Percentiles rank a stretch among this genome's conserved stretches.
These are phyloP conservation scores for Sardina pilchardus DNA, from an alignment of 2,113 vertebrate species.

Conservation along the genomic window DNA sequence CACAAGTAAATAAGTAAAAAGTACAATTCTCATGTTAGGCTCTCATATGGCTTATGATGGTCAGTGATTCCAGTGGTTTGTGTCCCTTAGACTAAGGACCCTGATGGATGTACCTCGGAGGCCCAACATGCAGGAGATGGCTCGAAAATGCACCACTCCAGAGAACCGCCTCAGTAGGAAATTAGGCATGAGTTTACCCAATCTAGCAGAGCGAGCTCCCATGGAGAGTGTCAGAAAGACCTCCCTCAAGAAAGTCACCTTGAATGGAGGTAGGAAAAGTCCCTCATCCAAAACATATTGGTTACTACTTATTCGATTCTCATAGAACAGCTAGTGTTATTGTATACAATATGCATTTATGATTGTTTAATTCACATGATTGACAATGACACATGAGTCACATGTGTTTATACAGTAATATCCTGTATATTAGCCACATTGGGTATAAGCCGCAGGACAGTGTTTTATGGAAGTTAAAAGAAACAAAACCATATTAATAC, in stretches of 20 bases:
- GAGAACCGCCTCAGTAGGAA: constrained; percentile 67
- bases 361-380: neutral
- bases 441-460: too few relatives aligned
- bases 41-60: neutral
- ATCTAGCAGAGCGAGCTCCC: constrained; percentile 67
- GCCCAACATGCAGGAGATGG: constrained; percentile 76
- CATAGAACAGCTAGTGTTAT: neutral
- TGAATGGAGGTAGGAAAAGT: constrained; percentile 50
- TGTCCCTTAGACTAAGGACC: constrained; percentile 65
- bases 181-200: constrained; percentile 89
- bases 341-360: neutral
- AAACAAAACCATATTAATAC: too few relatives aligned
- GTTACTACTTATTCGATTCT: neutral
- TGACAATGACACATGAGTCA: neutral
- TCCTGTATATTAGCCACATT: too few relatives aligned
- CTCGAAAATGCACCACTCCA: constrained; percentile 57
- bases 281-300: neutral
- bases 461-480: too few relatives aligned
- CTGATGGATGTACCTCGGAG: constrained; percentile 73
- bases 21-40: neutral
- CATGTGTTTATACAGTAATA: too few relatives aligned
- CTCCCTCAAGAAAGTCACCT: constrained; percentile 67
- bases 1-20: constrained; percentile 73
- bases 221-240: constrained; percentile 61
- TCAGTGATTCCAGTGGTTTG: neutral